Base-by-base conservation (phyloP, 2,113 vertebrate genomes). In the Cryptotis parvus region DNA sequence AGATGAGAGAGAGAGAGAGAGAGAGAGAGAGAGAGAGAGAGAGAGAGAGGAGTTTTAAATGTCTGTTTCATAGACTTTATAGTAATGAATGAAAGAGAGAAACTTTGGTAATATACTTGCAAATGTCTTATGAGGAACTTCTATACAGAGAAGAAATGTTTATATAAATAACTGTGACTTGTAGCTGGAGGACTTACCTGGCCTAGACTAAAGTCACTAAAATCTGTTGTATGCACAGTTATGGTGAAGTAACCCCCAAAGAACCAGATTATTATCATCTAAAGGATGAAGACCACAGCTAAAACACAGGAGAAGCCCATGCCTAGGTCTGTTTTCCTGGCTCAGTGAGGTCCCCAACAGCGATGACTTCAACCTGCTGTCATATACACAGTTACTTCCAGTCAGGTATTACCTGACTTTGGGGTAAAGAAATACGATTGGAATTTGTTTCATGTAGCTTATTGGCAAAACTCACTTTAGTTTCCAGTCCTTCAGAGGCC, bases 251-350 rank as follows among this genome's bases (percentile, higher is more conserved):
- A 12, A 7, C 27, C 31, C 4, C 11, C 84, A 84, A 75, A 3
- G 14, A 22, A 9, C 27, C 15, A 63, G 15, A 87, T 68, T 91
- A 92, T 87, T 91, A 41, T 74, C 73, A 74, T 29, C 31, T 24
- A 84, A 82, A 16, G 33, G 5, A 39, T 66, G 31, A 66, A 49
- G 35, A 49, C 24, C 31, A 61, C 29, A 6, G 1, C 3, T 33
- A 5, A n/a, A 81, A 35, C 74, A 12, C 58, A 74, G 14, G 33
- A 39, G 27, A 85, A 15, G n/a, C 76, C 39, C 37, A 16, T 33
- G 9, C 5, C 1, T 15, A 74, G 33, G 58, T 72, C 6, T 5
- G 29, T 37, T 39, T 11, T 55, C 27, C 26, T 55, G 14, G 31
- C 43, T 31, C 29, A 33, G 16, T 58, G 9, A 35, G 74, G 26